phyloP scores from a whole-genome alignment of 2,113 vertebrate species.

The Coturnix japonica region DNA sequence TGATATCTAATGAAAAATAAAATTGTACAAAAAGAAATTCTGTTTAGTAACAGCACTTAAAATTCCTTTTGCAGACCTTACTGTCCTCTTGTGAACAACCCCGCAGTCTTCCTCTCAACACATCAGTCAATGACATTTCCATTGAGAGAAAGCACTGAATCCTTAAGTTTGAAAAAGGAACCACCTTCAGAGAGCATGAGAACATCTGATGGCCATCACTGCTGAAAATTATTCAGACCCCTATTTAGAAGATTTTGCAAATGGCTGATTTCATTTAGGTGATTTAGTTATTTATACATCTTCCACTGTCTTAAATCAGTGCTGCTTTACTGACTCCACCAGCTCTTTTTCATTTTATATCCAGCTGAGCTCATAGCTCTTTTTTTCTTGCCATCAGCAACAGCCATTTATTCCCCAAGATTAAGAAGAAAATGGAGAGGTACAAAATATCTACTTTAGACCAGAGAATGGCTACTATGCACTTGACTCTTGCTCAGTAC shows the following conservation, averaged over 20 bases:
- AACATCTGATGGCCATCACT: not conserved
- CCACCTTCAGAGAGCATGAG: not conserved
- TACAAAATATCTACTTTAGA: not conserved
- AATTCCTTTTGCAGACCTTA: conserved; percentile 52
- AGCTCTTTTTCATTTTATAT: not conserved
- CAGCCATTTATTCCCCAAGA: not conserved
- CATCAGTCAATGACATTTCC: not conserved
- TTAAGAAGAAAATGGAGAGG: not conserved
- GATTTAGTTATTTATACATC: not conserved
- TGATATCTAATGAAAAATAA: conserved; percentile 23
- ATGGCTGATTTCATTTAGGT: not conserved
- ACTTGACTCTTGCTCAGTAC: not conserved
- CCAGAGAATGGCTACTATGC: not conserved
- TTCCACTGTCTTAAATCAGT: not conserved
- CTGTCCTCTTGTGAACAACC: not conserved
- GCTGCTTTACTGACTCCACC: not conserved
- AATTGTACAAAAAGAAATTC: not conserved
- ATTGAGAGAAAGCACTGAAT: not conserved
- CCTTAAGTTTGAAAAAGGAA: not conserved
- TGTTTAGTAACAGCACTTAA: conserved; percentile 50
- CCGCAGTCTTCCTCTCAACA: not conserved
- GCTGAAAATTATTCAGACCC: not conserved
- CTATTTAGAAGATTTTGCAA: not conserved
- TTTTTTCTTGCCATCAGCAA: not conserved
- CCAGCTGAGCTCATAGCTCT: not conserved